Percentiles rank a stretch among this genome's conserved stretches.
Evolutionary conservation across 2,888 invertebrate species (phyloP).

Genomic region (Bombyx huttoni): DNA sequence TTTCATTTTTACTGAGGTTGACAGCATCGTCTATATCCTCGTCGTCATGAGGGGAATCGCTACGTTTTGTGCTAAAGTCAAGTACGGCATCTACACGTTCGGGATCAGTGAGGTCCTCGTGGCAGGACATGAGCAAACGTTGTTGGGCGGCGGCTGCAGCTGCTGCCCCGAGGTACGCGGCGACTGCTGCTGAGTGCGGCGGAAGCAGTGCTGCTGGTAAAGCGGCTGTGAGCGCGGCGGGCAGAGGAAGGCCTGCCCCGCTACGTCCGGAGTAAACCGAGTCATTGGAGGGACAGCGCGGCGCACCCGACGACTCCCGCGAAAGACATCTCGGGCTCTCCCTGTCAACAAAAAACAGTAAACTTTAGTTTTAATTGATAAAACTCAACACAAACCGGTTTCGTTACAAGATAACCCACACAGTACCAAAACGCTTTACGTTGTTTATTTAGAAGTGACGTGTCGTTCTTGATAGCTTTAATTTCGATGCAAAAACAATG

Average conservation of each 20-base stretch:
- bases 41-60: constrained; percentile 61
- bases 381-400: not conserved
- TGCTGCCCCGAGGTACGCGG: constrained; percentile 83
- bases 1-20: constrained; percentile 79
- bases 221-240: constrained; percentile 76
- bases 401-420: not conserved
- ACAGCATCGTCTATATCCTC: constrained; percentile 77
- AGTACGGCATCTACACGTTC: constrained; percentile 77
- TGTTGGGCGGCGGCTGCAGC: constrained; percentile 83
- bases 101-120: constrained; percentile 77
- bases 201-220: constrained; percentile 81
- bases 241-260: constrained; percentile 59
- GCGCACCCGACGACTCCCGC: constrained; percentile 82
- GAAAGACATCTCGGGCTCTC: constrained; percentile 89
- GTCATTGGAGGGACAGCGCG: constrained; percentile 83
- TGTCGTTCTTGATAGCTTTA: not conserved
- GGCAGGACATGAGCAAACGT: constrained; percentile 82
- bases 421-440: not conserved
- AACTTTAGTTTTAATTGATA: not conserved
- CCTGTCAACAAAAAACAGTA: constrained; percentile 73
- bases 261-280: constrained; percentile 80
- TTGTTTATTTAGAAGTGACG: not conserved
- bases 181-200: constrained; percentile 86
- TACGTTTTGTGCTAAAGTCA: constrained; percentile 86
- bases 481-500: not conserved